phyloP scores from a whole-genome alignment of 1,140 invertebrate species.

The Drosophila neocordata region DNA sequence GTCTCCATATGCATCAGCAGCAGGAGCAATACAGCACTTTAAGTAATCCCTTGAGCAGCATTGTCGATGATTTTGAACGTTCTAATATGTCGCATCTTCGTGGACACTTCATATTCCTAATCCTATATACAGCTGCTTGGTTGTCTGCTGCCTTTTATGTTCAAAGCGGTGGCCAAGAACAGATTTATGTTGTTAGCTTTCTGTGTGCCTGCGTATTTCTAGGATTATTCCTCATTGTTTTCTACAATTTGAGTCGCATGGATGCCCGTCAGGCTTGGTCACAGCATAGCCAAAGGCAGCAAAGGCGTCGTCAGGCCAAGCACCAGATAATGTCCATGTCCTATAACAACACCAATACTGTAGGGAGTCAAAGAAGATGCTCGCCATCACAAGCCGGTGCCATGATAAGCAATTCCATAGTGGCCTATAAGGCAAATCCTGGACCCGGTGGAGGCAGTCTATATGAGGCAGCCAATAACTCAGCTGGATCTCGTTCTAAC shows the following conservation, averaged over 20 bases:
- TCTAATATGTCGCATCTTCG: constrained; percentile 91
- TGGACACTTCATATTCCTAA: constrained; percentile 89
- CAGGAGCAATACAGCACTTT: constrained; percentile 82
- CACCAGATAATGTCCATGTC: constrained; percentile 38
- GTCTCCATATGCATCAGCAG: constrained; percentile 39
- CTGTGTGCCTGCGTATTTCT: constrained; percentile 88
- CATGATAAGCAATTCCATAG: constrained; percentile 68
- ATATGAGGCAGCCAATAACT: constrained; percentile 82
- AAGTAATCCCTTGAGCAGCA: constrained; percentile 86
- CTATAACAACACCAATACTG: constrained; percentile 57
- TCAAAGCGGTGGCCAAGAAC: constrained; percentile 66
- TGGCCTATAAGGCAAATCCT: constrained; percentile 67
- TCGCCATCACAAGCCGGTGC: constrained; percentile 21
- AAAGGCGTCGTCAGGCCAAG: constrained; percentile 85
- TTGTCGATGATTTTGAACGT: constrained; percentile 92
- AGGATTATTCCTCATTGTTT: constrained; percentile 92
- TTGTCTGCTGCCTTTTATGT: constrained; percentile 86
- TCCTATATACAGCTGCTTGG: constrained; percentile 91
- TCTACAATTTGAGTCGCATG: constrained; percentile 92
- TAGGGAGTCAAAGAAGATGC: constrained; percentile 1
- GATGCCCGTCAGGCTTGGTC: constrained; percentile 91
- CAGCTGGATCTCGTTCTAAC: constrained; percentile 85
- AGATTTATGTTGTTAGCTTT: constrained; percentile 89
- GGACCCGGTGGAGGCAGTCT: constrained; percentile 37
- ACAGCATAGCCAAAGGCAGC: constrained; percentile 79